Conservation (phyloP, 2,888 invertebrate genomes). For the Netelia melanura region DNA sequence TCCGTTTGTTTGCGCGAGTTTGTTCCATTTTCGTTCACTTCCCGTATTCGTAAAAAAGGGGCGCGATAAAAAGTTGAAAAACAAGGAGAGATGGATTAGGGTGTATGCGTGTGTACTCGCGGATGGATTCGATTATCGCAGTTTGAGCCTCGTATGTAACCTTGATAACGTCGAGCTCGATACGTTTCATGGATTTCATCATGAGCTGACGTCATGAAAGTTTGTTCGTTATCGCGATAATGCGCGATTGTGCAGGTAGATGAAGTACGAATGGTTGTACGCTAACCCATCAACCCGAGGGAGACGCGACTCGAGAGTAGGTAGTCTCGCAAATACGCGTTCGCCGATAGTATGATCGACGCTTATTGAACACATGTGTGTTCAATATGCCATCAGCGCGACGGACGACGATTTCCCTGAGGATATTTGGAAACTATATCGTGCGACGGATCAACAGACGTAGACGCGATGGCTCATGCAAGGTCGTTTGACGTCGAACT, state of each 20-base stretch:
- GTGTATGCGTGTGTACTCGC: no score
- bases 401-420: background rate
- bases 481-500: background rate
- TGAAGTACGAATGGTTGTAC: conserved; percentile 67
- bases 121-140: no score
- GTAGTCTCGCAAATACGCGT: background rate
- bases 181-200: background rate
- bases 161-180: background rate
- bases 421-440: background rate
- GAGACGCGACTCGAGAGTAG: background rate
- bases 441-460: background rate
- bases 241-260: conserved; percentile 75
- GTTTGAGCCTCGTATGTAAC: background rate
- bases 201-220: background rate
- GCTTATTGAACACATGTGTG: background rate
- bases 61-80: no score
- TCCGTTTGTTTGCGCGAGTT: background rate
- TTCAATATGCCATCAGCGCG: background rate
- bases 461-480: no score
- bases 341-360: background rate
- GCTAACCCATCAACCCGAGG: conserved; percentile 73
- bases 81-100: no score
- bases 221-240: conserved; percentile 62
- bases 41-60: no score
- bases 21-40: no score